Conservation (phyloP, 2,888 invertebrate species). For the Campoplex capitator region DNA sequence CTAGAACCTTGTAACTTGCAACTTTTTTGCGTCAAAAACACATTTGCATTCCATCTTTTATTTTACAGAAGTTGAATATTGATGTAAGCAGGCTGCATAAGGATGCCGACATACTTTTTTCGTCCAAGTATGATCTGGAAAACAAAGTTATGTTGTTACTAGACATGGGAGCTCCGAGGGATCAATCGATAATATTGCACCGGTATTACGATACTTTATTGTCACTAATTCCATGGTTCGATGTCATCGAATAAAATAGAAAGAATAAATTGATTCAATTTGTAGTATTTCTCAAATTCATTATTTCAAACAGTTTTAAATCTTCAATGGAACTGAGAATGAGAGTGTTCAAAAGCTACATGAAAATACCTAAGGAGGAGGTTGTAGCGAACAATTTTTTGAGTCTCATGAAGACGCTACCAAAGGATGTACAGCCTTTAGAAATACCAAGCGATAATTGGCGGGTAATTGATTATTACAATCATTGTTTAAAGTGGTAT, state of each 20-base stretch:
- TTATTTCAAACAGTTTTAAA: constrained; percentile 79
- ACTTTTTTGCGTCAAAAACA: too few species aligned
- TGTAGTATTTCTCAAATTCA: neutral
- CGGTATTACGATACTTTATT: constrained; percentile 66
- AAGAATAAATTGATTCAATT: too few species aligned
- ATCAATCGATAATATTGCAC: constrained; percentile 58
- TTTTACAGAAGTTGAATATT: constrained; percentile 65
- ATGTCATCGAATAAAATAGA: constrained; percentile 78
- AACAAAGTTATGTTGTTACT: constrained; percentile 74
- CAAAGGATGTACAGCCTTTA: constrained; percentile 52
- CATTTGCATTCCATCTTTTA: neutral
- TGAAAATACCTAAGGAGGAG: constrained; percentile 81
- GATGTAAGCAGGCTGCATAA: neutral
- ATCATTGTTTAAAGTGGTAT: constrained; percentile 80
- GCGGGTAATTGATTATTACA: constrained; percentile 79
- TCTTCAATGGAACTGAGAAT: constrained; percentile 81
- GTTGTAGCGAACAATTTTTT: constrained; percentile 78
- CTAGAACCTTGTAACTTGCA: too few species aligned
- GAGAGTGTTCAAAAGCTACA: constrained; percentile 82
- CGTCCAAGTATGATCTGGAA: constrained; percentile 59
- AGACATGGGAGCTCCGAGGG: constrained; percentile 74
- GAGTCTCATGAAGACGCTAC: constrained; percentile 69
- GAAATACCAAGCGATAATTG: constrained; percentile 73
- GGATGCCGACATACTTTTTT: constrained; percentile 54
- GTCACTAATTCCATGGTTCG: constrained; percentile 5